phyloP scores from a whole-genome alignment of 2,888 invertebrate genomes.

The Xiphydria camelus region DNA sequence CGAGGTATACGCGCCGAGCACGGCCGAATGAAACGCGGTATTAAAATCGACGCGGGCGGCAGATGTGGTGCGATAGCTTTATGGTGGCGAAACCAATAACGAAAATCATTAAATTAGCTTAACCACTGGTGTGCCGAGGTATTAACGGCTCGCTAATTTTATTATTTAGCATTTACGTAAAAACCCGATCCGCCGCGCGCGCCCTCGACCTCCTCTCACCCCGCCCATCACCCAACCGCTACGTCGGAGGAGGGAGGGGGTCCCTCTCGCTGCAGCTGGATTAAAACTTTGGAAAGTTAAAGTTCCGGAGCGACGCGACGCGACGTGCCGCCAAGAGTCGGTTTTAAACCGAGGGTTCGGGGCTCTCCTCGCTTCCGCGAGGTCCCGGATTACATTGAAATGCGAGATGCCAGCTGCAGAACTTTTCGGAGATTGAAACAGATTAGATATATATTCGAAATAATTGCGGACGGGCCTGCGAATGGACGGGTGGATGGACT shows the following conservation, averaged over 20 bases:
- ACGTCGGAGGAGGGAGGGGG: no score
- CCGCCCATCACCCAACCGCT: no score
- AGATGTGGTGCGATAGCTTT: conserved; percentile 54
- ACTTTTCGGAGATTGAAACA: conserved; percentile 19
- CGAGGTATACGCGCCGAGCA: no score
- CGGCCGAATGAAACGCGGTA: conserved; percentile 34
- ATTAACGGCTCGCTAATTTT: conserved; percentile 52
- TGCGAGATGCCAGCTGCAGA: conserved; percentile 16
- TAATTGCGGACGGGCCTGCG: conserved; percentile 21
- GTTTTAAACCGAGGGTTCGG: background rate
- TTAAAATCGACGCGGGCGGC: conserved; percentile 55
- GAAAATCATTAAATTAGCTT: conserved; percentile 55
- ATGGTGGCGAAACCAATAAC: conserved; percentile 49
- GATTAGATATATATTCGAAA: conserved; percentile 25
- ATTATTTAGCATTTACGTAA: conserved; percentile 45
- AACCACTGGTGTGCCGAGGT: conserved; percentile 39
- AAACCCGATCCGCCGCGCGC: conserved; percentile 18
- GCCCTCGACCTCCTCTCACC: background rate
- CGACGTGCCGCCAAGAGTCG: background rate
- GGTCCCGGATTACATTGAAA: conserved; percentile 24
- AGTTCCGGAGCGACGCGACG: conserved; percentile 3
- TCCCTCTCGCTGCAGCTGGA: conserved; percentile 5
- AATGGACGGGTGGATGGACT: no score
- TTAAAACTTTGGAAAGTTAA: conserved; percentile 20
- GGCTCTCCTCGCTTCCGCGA: background rate